Evolutionary conservation across 1,140 invertebrate species (phyloP).

Genomic region (Rhynchophorus ferrugineus): DNA sequence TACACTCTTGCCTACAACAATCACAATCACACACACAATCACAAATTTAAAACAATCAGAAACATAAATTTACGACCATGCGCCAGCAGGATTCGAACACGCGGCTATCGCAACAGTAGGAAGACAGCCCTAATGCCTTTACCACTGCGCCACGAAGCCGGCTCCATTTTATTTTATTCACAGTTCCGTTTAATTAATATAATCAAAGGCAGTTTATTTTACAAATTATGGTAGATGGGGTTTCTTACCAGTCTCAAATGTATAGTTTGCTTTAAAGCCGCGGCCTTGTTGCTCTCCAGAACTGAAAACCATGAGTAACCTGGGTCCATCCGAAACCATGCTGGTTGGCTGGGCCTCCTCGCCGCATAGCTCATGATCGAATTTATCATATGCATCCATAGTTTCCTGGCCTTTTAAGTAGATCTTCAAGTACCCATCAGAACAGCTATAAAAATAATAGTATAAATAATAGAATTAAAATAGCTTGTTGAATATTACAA

Average conservation of each 20-base stretch:
- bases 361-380: constrained; percentile 88
- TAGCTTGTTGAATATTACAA: not conserved
- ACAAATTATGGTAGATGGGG: too few species aligned
- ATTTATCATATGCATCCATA: constrained; percentile 87
- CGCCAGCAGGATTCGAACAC: too few species aligned
- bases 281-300: constrained; percentile 80
- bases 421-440: constrained; percentile 83
- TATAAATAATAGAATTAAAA: constrained; percentile 6
- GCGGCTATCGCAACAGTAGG: too few species aligned
- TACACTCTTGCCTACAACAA: too few species aligned
- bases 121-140: too few species aligned
- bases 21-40: too few species aligned
- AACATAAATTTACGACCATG: too few species aligned
- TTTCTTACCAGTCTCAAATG: constrained; percentile 72
- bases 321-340: constrained; percentile 81
- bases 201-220: too few species aligned
- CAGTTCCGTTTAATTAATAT: too few species aligned
- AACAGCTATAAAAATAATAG: constrained; percentile 51
- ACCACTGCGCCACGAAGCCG: too few species aligned
- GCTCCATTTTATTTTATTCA: too few species aligned
- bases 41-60: too few species aligned
- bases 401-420: constrained; percentile 89
- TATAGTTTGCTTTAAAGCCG: constrained; percentile 87
- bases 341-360: constrained; percentile 58
- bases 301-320: constrained; percentile 88